Percentiles rank a stretch among this genome's conserved stretches.
Evolutionary conservation across 2,888 invertebrate genomes (phyloP).

Genomic region (Petrolisthes cinctipes): DNA sequence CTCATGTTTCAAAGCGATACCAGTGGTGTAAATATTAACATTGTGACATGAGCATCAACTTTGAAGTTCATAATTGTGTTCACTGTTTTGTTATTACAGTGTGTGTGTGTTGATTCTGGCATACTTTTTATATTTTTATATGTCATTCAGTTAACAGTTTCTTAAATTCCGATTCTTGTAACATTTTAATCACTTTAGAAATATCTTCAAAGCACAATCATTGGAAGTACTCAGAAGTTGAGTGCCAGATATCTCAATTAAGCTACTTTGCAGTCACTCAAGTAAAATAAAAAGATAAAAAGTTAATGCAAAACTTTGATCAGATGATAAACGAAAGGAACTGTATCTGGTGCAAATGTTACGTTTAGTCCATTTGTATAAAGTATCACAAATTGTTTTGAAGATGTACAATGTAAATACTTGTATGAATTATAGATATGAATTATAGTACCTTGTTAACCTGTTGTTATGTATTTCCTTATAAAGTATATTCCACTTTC

Average conservation of each 20-base stretch:
- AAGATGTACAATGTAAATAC: conserved; percentile 59
- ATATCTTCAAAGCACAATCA: conserved; percentile 56
- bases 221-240: conserved; percentile 26
- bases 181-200: conserved; percentile 11
- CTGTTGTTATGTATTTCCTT: neutral
- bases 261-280: conserved; percentile 16
- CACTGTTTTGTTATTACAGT: conserved; percentile 53
- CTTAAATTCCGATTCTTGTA: conserved; percentile 31
- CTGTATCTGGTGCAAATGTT: conserved; percentile 50
- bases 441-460: conserved; percentile 12
- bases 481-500: too few species aligned
- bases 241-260: conserved; percentile 16
- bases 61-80: conserved; percentile 51
- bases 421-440: conserved; percentile 56
- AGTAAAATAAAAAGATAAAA: neutral
- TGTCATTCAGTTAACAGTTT: conserved; percentile 47
- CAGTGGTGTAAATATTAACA: conserved; percentile 40
- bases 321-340: conserved; percentile 37
- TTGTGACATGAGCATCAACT: conserved; percentile 47
- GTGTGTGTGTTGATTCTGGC: conserved; percentile 50
- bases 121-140: conserved; percentile 59
- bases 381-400: conserved; percentile 52
- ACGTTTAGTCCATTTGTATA: conserved; percentile 56
- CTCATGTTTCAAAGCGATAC: conserved; percentile 24
- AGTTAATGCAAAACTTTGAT: neutral